phyloP scores from a whole-genome alignment of 2,113 vertebrate genomes.

The Neofelis nebulosa region DNA sequence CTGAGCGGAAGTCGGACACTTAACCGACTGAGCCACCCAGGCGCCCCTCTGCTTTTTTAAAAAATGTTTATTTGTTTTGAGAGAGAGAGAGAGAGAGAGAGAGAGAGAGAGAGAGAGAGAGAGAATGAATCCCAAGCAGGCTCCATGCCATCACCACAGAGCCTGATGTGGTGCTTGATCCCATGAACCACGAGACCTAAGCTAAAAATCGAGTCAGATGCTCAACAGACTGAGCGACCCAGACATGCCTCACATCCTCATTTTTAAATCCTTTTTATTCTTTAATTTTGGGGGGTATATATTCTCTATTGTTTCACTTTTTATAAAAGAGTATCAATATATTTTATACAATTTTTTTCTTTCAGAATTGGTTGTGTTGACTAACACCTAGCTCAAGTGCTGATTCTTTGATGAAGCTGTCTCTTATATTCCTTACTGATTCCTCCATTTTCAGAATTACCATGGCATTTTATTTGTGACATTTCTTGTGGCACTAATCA shows the following conservation, averaged over 20 bases:
- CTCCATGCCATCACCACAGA: too few species aligned
- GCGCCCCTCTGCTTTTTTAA: too few species aligned
- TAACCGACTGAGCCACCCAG: too few species aligned
- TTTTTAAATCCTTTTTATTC: not conserved
- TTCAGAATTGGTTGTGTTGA: constrained; percentile 1
- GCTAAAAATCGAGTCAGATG: too few species aligned
- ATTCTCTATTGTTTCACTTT: not conserved
- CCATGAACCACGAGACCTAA: too few species aligned
- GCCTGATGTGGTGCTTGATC: too few species aligned
- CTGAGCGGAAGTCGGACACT: too few species aligned
- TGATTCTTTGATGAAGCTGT: not conserved
- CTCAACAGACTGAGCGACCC: too few species aligned
- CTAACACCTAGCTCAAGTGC: not conserved
- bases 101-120: too few species aligned
- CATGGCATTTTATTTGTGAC: not conserved
- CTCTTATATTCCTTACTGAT: not conserved
- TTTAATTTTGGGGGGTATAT: not conserved
- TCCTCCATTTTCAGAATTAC: not conserved
- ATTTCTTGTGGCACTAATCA: not conserved
- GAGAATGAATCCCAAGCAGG: too few species aligned
- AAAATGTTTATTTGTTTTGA: too few species aligned
- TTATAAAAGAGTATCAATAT: not conserved
- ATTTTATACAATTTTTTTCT: constrained; percentile 1
- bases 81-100: too few species aligned
- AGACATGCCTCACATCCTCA: not conserved